Conservation (phyloP, 92 coral and sea anemone genomes). For the Anthopleura xanthogrammica region DNA sequence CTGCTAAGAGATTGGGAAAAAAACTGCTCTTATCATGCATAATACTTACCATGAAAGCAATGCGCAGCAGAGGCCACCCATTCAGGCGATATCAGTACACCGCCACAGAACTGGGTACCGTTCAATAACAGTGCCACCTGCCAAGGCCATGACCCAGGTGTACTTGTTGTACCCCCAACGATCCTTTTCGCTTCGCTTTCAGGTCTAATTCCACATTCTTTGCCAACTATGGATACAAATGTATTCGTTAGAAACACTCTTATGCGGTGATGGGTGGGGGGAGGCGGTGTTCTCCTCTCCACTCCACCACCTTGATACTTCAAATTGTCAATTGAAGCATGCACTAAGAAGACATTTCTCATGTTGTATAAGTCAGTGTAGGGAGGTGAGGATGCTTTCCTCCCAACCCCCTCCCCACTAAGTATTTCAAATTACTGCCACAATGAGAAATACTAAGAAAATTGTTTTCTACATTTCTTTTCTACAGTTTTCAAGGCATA, state of each 20-base stretch:
- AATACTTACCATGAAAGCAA: slow-evolving; percentile 80
- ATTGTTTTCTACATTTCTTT: too few species aligned
- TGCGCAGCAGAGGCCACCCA: slow-evolving; percentile 92
- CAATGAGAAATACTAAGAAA: too few species aligned
- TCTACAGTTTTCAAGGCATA: too few species aligned
- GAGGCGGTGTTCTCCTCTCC: background rate
- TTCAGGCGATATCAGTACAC: slow-evolving; percentile 62
- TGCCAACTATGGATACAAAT: background rate
- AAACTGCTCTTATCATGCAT: too few species aligned
- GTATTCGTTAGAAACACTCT: too few species aligned
- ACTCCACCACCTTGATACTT: background rate
- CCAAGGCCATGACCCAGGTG: slow-evolving; percentile 95
- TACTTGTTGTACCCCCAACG: slow-evolving; percentile 75
- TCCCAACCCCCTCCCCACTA: too few species aligned
- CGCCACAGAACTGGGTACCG: slow-evolving; percentile 77
- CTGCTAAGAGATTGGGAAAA: too few species aligned
- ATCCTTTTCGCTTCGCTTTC: slow-evolving; percentile 50
- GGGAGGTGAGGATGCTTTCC: too few species aligned
- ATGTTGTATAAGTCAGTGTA: too few species aligned
- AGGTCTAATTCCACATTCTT: slow-evolving; percentile 31
- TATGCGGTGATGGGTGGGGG: background rate
- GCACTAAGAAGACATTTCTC: too few species aligned
- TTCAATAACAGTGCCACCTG: slow-evolving; percentile 74
- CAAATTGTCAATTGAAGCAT: background rate
- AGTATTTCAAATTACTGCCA: too few species aligned